Evolutionary conservation across 2,888 invertebrate species (phyloP), one percentile per base, ranked within the genome.

Genomic region (Ennomos erosarius): DNA sequence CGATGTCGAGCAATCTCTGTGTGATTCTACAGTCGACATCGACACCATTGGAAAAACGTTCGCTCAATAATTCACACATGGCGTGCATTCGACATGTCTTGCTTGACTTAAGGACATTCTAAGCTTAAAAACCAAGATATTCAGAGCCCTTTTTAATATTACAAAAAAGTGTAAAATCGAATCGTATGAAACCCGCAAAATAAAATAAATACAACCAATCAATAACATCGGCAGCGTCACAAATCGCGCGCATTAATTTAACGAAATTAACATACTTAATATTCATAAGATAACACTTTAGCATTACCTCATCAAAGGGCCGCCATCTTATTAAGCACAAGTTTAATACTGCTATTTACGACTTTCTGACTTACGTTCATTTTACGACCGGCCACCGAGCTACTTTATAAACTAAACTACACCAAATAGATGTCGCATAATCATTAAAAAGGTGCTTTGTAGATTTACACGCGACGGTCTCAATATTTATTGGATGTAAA

Each of bases 321-420:
- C 50, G 66, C 70, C 77, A 65, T 38, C 64, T 54, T 70, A 74
- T 82, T 78, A 76, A 71, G 70, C 69, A 62, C 64, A 64, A 67
- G 62, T 70, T 79, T 80, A 79, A 81, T 74, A 69, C 70, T 67
- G 67, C 67, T 76, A 74, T 79, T 79, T 80, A 79, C 70, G 74
- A 70, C 67, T 64, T 60, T 70, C 62, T 67, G 64, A 26, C 26
- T 26, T 26, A 26, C 26, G 26, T 65, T 70, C 68, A 70, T 73
- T 79, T 81, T 78, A 75, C 73, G 51, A 62, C 63, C 49, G 51
- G 66, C 68, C 66, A 67, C 66, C 59, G 51, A 55, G 73, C 73
- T 74, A 78, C 74, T 73, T 73, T 74, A 72, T 71, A 69, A 74
- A 75, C 68, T 71, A 69, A 74, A 75, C 68, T 72, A 64, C 55